A percentile compares a stretch with the other conserved stretches of the same genome.
phyloP scores from a whole-genome alignment of 2,113 vertebrate species.

The Theropithecus gelada region DNA sequence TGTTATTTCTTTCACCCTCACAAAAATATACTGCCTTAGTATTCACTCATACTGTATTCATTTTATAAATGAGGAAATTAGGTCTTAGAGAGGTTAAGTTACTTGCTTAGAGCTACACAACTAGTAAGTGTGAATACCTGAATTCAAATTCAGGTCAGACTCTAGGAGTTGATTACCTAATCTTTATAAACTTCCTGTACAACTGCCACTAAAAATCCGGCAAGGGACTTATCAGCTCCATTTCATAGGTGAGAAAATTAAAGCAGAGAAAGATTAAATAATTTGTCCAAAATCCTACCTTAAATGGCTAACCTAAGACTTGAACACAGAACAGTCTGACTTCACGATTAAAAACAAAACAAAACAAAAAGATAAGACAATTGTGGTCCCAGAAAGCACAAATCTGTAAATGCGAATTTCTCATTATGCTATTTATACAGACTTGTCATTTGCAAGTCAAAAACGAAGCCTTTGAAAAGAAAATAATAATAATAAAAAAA shows the following conservation, averaged over 20 bases:
- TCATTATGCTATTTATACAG: background rate
- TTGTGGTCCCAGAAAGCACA: background rate
- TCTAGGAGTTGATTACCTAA: background rate
- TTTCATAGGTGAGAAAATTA: background rate
- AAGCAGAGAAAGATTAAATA: background rate
- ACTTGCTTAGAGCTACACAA: background rate
- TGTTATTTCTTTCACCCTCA: background rate
- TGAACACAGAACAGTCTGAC: background rate
- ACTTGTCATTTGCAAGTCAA: background rate
- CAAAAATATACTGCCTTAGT: background rate
- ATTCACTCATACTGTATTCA: background rate
- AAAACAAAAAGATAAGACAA: background rate
- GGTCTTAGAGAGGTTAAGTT: background rate
- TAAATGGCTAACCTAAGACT: background rate
- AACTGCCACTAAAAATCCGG: background rate
- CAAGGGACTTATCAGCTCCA: background rate
- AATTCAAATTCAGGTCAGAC: background rate
- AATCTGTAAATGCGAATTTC: background rate
- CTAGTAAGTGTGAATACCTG: background rate
- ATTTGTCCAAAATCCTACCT: background rate
- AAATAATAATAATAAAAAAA: background rate
- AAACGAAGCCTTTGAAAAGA: background rate
- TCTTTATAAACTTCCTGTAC: background rate
- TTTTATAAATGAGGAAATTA: constrained; percentile 17
- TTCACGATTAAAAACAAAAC: background rate